These are phyloP conservation scores for Odontocolon sp. DNA, from an alignment of 2,888 invertebrate species.

Conservation along the genomic window DNA sequence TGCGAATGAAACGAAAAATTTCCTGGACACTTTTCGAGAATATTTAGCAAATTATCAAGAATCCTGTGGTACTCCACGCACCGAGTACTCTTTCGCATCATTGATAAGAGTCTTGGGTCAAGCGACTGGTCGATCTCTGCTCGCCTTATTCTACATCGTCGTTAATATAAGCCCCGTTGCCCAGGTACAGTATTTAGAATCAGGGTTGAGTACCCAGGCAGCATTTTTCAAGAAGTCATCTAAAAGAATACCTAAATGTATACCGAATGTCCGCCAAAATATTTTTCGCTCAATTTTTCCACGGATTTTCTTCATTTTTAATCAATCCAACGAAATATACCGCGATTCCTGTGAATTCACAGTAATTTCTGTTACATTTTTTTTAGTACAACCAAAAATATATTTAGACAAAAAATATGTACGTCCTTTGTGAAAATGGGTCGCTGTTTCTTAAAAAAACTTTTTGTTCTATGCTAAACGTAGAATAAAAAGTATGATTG, in stretches of 20 bases:
- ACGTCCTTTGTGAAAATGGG: too few species aligned
- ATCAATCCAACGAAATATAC: too few species aligned
- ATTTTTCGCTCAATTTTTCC: too few species aligned
- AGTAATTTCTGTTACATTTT: not conserved
- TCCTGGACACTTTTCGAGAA: conserved; percentile 66
- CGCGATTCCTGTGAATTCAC: too few species aligned
- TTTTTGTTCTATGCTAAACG: too few species aligned
- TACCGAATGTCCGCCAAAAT: too few species aligned
- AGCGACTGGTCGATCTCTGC: conserved; percentile 71
- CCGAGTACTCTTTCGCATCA: conserved; percentile 73
- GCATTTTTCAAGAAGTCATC: too few species aligned
- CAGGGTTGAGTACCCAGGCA: too few species aligned
- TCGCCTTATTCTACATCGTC: conserved; percentile 72
- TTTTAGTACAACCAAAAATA: not conserved
- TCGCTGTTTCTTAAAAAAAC: too few species aligned
- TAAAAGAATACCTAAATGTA: too few species aligned
- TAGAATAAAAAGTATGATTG: not conserved
- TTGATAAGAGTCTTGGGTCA: conserved; percentile 74
- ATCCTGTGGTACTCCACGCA: conserved; percentile 69
- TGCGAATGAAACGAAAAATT: conserved; percentile 33
- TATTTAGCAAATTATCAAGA: conserved; percentile 75
- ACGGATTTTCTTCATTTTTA: too few species aligned
- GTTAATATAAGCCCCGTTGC: conserved; percentile 72
- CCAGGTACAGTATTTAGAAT: conserved; percentile 68
- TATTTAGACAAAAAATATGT: not conserved